phyloP scores from a whole-genome alignment of 2,113 vertebrate genomes.

The Sciurus niger region DNA sequence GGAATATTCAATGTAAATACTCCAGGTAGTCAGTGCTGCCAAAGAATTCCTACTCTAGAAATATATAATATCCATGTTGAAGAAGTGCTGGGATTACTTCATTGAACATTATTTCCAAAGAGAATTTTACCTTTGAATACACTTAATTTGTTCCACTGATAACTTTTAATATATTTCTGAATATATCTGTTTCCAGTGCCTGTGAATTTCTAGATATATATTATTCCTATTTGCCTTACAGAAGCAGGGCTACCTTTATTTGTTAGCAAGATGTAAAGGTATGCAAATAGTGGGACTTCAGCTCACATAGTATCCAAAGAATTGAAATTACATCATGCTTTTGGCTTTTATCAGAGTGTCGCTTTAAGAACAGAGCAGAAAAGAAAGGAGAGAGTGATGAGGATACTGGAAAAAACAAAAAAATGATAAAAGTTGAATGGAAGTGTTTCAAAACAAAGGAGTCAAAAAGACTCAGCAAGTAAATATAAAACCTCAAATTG shows the following conservation, averaged over 20 bases:
- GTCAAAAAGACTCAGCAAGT: conserved; percentile 46
- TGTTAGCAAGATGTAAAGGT: conserved; percentile 51
- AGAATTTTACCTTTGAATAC: conserved; percentile 44
- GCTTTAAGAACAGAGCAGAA: conserved; percentile 12
- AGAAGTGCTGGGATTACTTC: conserved; percentile 26
- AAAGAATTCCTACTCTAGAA: background rate
- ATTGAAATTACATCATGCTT: conserved; percentile 10
- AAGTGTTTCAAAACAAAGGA: conserved; percentile 8
- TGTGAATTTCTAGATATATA: background rate
- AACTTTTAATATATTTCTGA: conserved; percentile 58
- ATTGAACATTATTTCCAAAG: conserved; percentile 66
- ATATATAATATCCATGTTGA: conserved; percentile 6
- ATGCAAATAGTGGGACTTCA: background rate
- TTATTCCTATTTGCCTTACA: conserved; percentile 31
- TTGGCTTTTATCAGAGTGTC: background rate
- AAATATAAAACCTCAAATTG: conserved; percentile 43
- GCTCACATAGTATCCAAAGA: background rate
- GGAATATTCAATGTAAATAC: background rate
- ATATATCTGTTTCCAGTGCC: conserved; percentile 27
- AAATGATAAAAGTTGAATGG: conserved; percentile 7
- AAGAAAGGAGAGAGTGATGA: background rate
- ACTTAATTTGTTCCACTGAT: conserved; percentile 55
- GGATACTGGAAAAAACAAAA: background rate
- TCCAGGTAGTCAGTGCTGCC: background rate
- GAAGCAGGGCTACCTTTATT: conserved; percentile 17